Percentiles rank a stretch among this genome's conserved stretches.
phyloP scores from a whole-genome alignment of 1,140 invertebrate species.

The Odontomachus brunneus region DNA sequence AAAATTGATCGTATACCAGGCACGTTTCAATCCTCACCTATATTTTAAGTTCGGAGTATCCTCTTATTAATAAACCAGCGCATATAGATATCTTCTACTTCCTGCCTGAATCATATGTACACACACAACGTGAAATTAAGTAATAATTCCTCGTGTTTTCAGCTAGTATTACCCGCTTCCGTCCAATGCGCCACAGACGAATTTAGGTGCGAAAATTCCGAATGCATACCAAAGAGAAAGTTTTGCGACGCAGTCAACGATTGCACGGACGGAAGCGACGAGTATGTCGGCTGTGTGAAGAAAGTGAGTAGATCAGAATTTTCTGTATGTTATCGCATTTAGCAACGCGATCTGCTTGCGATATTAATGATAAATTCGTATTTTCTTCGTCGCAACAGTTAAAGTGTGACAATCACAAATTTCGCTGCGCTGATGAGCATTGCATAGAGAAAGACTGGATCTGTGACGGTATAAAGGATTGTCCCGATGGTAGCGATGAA shows the following conservation, averaged over 20 bases:
- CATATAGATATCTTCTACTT: too few species aligned
- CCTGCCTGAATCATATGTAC: background rate
- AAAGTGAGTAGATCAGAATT: constrained; percentile 55
- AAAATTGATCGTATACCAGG: background rate
- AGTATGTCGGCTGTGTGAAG: constrained; percentile 82
- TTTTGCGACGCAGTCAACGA: constrained; percentile 92
- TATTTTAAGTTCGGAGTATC: background rate
- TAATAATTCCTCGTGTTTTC: constrained; percentile 2
- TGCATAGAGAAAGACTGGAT: constrained; percentile 88
- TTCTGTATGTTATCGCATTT: background rate
- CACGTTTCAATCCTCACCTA: background rate
- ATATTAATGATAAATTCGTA: background rate
- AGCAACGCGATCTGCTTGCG: background rate
- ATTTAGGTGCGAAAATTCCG: constrained; percentile 86
- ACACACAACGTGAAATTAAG: background rate
- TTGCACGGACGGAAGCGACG: constrained; percentile 92
- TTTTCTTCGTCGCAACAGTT: constrained; percentile 60
- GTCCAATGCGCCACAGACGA: constrained; percentile 66
- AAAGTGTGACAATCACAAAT: constrained; percentile 77
- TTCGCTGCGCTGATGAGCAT: constrained; percentile 87
- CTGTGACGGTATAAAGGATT: constrained; percentile 89
- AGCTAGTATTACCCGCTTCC: background rate
- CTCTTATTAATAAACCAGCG: background rate
- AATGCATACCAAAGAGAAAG: constrained; percentile 91
- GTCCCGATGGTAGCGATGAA: constrained; percentile 89